Percentiles rank a stretch among this genome's conserved stretches.
Evolutionary conservation across 2,113 vertebrate species (phyloP).

Genomic region (Cacatua alba): DNA sequence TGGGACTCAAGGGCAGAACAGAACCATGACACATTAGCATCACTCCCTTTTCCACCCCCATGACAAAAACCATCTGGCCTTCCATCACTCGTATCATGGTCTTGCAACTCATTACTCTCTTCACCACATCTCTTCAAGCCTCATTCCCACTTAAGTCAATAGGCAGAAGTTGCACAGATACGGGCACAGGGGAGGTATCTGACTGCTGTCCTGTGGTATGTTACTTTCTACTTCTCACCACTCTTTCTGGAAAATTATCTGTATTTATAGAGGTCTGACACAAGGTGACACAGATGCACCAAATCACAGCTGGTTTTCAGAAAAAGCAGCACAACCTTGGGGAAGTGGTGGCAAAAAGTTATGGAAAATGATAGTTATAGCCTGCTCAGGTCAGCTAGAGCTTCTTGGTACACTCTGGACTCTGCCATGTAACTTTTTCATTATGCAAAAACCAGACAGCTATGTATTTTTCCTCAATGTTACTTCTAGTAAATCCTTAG

Average conservation of each 20-base stretch:
- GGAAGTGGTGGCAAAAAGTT: not conserved
- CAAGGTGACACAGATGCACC: not conserved
- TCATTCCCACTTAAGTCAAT: rapidly evolving
- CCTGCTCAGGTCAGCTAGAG: not conserved
- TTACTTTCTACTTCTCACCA: not conserved
- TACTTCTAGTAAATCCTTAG: not conserved
- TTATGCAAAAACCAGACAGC: not conserved
- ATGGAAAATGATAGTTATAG: not conserved
- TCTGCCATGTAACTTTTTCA: not conserved
- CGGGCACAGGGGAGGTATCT: not conserved
- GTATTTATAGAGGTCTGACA: not conserved
- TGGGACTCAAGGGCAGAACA: not conserved
- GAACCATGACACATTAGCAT: not conserved
- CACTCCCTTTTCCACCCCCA: not conserved
- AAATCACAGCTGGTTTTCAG: not conserved
- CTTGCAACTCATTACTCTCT: not conserved
- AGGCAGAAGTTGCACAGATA: not conserved
- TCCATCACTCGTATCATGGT: not conserved
- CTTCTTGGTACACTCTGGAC: not conserved
- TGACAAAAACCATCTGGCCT: not conserved
- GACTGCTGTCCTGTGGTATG: not conserved
- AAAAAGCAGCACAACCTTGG: not conserved
- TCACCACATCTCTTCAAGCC: not conserved
- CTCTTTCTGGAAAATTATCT: not conserved
- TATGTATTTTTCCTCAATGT: not conserved